Percentiles rank a stretch among this genome's conserved stretches.
Conservation (phyloP, 2,797 vertebrate genomes). For the Pantherophis vulpinus region DNA sequence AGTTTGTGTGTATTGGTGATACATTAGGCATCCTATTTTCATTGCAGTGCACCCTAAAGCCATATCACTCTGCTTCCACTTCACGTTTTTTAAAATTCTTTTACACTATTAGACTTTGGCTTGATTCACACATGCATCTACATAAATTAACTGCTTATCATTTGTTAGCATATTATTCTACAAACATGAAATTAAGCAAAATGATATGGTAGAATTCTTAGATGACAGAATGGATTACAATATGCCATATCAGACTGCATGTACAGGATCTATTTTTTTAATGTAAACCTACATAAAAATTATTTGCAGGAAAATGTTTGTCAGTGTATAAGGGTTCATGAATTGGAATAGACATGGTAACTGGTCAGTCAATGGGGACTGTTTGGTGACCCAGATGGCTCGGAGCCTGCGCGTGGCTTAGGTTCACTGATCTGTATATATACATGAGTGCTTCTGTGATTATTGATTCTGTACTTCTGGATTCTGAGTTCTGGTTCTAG, state of each 20-base stretch:
- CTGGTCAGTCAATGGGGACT: too few species aligned
- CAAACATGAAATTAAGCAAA: background rate
- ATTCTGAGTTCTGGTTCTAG: too few species aligned
- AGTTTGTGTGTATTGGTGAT: background rate
- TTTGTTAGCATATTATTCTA: background rate
- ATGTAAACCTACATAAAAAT: background rate
- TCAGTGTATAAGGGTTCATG: too few species aligned
- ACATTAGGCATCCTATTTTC: background rate
- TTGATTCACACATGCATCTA: background rate
- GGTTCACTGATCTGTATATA: too few species aligned
- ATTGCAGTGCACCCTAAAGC: background rate
- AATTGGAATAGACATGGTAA: too few species aligned
- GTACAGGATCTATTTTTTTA: background rate
- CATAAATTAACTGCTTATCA: too few species aligned
- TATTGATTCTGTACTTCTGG: too few species aligned
- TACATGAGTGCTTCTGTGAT: too few species aligned
- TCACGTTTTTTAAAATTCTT: background rate
- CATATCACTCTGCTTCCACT: background rate
- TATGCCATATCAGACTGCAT: background rate
- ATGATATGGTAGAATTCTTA: background rate
- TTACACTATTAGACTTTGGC: too few species aligned
- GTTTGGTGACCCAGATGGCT: too few species aligned
- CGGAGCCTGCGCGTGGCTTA: too few species aligned
- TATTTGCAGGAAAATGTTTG: background rate
- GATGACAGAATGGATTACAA: background rate